phyloP scores from a whole-genome alignment of 2,888 invertebrate genomes.

The Pedicia rivosa region DNA sequence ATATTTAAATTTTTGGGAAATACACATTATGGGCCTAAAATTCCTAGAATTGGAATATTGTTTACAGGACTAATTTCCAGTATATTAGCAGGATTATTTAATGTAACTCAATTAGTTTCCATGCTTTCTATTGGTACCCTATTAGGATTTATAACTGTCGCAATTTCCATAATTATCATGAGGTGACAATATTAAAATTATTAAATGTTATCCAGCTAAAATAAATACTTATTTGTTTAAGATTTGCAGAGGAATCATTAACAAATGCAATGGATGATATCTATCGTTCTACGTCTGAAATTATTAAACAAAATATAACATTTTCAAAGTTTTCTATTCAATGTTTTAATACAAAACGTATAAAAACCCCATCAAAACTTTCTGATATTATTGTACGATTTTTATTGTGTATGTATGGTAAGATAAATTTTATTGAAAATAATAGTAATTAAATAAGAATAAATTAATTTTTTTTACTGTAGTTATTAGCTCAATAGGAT shows the following conservation, averaged over 20 bases:
- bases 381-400: not conserved
- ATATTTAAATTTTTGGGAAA: slow-evolving; percentile 54
- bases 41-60: slow-evolving; percentile 58
- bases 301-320: slow-evolving; percentile 17
- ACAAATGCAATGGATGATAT: not conserved
- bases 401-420: not conserved
- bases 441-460: not conserved
- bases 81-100: slow-evolving; percentile 66
- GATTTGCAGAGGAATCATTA: no score
- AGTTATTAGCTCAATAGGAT: slow-evolving; percentile 17
- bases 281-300: not conserved
- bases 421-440: not conserved
- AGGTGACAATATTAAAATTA: slow-evolving; percentile 35
- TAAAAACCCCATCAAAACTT: not conserved
- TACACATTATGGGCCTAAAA: slow-evolving; percentile 50
- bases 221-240: not conserved
- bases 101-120: slow-evolving; percentile 66
- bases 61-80: slow-evolving; percentile 55
- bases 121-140: slow-evolving; percentile 86
- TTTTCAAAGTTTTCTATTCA: not conserved
- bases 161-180: slow-evolving; percentile 67
- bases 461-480: slow-evolving; percentile 3
- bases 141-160: slow-evolving; percentile 78
- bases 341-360: not conserved
- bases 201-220: no score